These are phyloP conservation scores for Beaufortia kweichowensis DNA, from an alignment of 2,113 vertebrate species.

Conservation along the genomic window DNA sequence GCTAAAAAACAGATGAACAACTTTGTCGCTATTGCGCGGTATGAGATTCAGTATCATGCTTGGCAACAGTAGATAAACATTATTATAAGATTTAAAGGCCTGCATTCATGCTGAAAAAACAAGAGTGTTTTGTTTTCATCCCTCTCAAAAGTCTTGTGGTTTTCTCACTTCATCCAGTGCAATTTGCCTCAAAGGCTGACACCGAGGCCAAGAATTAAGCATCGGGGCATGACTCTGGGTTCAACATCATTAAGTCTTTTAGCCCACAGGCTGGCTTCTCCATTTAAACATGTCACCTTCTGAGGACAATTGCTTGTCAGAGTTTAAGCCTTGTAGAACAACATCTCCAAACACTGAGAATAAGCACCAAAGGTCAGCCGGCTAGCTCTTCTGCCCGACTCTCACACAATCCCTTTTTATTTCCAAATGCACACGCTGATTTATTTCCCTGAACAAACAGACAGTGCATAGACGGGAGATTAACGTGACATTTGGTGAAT, in stretches of 20 bases:
- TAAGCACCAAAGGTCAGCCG: slow-evolving; percentile 44
- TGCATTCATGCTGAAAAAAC: slow-evolving; percentile 42
- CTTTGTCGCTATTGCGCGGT: no score
- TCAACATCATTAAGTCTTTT: slow-evolving; percentile 64
- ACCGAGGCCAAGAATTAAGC: slow-evolving; percentile 54
- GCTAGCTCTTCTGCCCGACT: slow-evolving; percentile 7
- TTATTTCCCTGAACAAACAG: background rate
- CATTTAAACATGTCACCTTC: slow-evolving; percentile 55
- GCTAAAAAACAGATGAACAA: no score
- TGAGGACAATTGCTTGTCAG: slow-evolving; percentile 60
- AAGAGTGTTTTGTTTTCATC: background rate
- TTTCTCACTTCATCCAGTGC: slow-evolving; percentile 53
- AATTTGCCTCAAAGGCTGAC: slow-evolving; percentile 57
- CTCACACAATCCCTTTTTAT: background rate
- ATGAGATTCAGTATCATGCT: slow-evolving; percentile 6
- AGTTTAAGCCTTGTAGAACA: slow-evolving; percentile 47
- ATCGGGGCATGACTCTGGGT: slow-evolving; percentile 56
- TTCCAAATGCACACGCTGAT: slow-evolving; percentile 7
- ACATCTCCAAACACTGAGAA: slow-evolving; percentile 38
- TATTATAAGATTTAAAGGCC: slow-evolving; percentile 14
- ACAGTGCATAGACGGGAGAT: slow-evolving; percentile 8
- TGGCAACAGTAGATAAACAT: slow-evolving; percentile 17
- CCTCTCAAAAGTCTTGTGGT: slow-evolving; percentile 43
- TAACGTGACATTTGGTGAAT: slow-evolving; percentile 31
- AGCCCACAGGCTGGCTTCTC: slow-evolving; percentile 51